Base-by-base conservation (phyloP, 2,113 vertebrate species). In the Leuciscus idus region DNA sequence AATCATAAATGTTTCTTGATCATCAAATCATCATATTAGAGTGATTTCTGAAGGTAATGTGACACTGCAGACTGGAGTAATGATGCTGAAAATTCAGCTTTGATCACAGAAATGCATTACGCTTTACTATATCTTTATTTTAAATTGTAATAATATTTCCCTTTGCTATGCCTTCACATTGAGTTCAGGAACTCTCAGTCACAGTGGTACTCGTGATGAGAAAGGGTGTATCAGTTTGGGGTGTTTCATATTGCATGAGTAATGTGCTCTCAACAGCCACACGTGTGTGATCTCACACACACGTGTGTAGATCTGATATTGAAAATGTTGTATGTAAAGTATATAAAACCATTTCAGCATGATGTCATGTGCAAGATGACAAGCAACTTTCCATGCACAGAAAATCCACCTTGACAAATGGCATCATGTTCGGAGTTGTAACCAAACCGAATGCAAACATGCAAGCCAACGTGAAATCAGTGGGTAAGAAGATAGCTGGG, bases 391-490 rank as follows among this genome's bases (percentile, higher is more conserved):
- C 88, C 66, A 12, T 11, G 64, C 59, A 74, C 70, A 26, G 85
- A 87, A 92, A 92, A 92, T 89, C 73, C 83, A 86, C 89, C 86
- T 82, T 91, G 87, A 93, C 91, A 94, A 92, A 93, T 93, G 85
- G 88, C 87, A 86, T 89, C 84, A 81, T 89, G 83, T 87, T 88
- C 87, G 68, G 86, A 46, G 74, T 61, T 36, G 89, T 89, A 90
- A 85, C 86, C 64, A 89, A 80, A 55, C 74, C 81, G 78, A 86
- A 72, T 55, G 75, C 88, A 87, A 90, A 89, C 57, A 73, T 26
- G 39, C 74, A 76, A 81, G 90, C 91, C 92, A 92, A 89, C 8
- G 48, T 72, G 4, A 90, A 93, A 92, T 90, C 50, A 91, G 84
- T 76, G 81, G 82, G 85, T 70, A 90, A 89, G 84, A 82, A 90